Evolutionary conservation across 2,113 vertebrate species (phyloP), one percentile per base, ranked within the genome.

Genomic region (Scartelaos histophorus): DNA sequence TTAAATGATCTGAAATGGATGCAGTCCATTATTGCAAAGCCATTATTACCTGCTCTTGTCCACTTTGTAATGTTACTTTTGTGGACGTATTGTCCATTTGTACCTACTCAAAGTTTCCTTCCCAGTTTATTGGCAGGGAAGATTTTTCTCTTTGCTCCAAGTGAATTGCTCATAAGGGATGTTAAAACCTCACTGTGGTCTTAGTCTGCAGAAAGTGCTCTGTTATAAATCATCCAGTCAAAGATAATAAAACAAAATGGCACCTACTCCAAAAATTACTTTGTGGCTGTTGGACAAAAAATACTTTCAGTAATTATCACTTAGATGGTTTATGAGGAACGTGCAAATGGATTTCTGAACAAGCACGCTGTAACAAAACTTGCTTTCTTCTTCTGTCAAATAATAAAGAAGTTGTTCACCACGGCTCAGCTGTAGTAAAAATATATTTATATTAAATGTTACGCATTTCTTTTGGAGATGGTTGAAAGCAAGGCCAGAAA

Each of bases 141-240:
- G 13, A 34, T 64, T 64, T 17, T 34, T 13, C 19, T 11, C 61
- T 64, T 5, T 43, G 61, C 61, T 43, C 29, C 34, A 64, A 64
- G 61, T 64, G 29, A 66, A 46, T 19, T 64, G 25, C 25, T 15
- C 34, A n/a, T 66, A 47, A 66, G 65, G 34, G 60, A 35, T 29
- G 58, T 22, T 58, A 24, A 47, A 66, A 47, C n/a, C 38, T 46
- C 34, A 61, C 58, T 11, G 16, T 64, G 29, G 9, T 45, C 35
- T 13, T 47, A 47, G 38, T 47, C 65, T 24, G 22, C 65, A 47
- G 21, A 66, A 47, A 47, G 45, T 22, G 43, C 22, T 21, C 34
- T 47, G 43, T 45, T 47, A 66, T 66, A 46, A 45, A 66, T 66
- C 65, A 66, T 46, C n/a, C 43, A 66, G 64, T 66, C 64, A 22